A percentile compares a stretch with the other conserved stretches of the same genome.
phyloP scores from a whole-genome alignment of 2,888 invertebrate genomes.

The Heteromurus nitidus region DNA sequence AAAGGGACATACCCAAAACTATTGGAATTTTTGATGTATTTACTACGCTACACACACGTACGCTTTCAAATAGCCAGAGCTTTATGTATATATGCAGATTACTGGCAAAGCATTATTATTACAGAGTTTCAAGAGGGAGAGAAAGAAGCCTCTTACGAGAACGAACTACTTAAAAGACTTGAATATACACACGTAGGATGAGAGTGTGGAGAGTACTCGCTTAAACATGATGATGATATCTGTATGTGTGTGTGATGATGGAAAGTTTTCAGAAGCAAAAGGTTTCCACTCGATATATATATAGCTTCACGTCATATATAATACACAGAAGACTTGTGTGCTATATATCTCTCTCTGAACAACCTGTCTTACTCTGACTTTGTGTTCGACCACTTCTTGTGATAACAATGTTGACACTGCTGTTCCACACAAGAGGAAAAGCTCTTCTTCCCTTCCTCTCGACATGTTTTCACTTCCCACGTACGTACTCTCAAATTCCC shows the following conservation, averaged over 20 bases:
- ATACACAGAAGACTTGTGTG: too few relatives aligned
- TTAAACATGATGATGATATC: too few relatives aligned
- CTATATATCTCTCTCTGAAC: slow-evolving; percentile 45
- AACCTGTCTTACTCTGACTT: slow-evolving; percentile 33
- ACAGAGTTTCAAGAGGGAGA: too few relatives aligned
- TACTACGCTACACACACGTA: not conserved
- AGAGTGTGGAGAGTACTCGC: too few relatives aligned
- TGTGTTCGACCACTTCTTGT: slow-evolving; percentile 24
- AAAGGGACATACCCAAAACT: not conserved
- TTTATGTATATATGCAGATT: not conserved
- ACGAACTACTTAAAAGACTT: too few relatives aligned
- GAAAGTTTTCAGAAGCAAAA: too few relatives aligned
- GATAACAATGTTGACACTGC: slow-evolving; percentile 57
- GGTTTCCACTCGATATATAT: too few relatives aligned
- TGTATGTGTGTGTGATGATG: too few relatives aligned
- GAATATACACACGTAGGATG: too few relatives aligned
- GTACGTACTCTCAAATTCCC: not conserved
- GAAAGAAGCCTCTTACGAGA: too few relatives aligned
- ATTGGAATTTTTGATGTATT: not conserved
- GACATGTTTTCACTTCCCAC: not conserved
- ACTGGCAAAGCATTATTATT: too few relatives aligned
- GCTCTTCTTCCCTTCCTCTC: not conserved
- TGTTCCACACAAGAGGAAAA: slow-evolving; percentile 18
- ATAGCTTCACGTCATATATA: too few relatives aligned
- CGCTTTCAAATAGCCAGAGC: not conserved